Conservation (phyloP, 2,113 vertebrate genomes). For the Archilochus colubris region DNA sequence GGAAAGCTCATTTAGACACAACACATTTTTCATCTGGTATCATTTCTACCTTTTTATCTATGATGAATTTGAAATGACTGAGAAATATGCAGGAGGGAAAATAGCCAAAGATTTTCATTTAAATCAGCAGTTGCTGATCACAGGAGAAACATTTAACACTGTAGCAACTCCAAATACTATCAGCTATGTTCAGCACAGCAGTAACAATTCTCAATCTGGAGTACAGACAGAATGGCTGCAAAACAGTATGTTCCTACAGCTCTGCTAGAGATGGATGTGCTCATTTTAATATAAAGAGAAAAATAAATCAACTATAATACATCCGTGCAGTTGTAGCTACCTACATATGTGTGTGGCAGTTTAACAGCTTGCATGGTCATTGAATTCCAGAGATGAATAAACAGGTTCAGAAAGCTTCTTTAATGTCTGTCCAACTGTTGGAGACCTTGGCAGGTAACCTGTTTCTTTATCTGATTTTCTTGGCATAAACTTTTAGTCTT, state of each 20-base stretch:
- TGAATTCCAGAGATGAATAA: neutral
- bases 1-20: neutral
- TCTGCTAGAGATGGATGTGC: neutral
- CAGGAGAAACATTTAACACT: slow-evolving; percentile 45
- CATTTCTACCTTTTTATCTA: slow-evolving; percentile 28
- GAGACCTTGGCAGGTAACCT: neutral
- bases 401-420: neutral
- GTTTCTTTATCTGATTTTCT: neutral
- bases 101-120: slow-evolving; percentile 43
- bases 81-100: slow-evolving; percentile 9
- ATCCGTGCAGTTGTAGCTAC: neutral
- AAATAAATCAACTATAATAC: neutral
- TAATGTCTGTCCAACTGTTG: neutral
- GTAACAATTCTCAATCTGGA: slow-evolving; percentile 23
- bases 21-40: neutral
- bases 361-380: neutral
- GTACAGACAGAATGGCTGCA: slow-evolving; percentile 32
- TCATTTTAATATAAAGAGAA: neutral
- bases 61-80: slow-evolving; percentile 6
- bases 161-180: slow-evolving; percentile 42
- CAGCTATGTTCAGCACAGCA: neutral
- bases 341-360: neutral
- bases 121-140: slow-evolving; percentile 54
- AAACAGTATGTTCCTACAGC: slow-evolving; percentile 3
- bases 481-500: neutral